Evolutionary conservation across 2,888 invertebrate species (phyloP).

Genomic region (Drepana falcataria): DNA sequence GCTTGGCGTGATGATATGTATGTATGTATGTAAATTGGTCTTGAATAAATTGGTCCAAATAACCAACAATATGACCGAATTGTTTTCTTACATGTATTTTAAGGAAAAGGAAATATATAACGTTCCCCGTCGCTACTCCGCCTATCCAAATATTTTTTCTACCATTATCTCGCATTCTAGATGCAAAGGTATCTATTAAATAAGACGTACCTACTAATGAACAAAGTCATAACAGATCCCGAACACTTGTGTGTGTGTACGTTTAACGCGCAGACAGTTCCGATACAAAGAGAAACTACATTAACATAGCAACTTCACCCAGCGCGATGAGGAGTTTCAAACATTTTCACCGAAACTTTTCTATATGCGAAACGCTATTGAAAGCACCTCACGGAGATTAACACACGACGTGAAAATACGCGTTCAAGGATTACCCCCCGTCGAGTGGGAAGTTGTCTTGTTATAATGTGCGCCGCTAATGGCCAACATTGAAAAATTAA

Average conservation of each 20-base stretch:
- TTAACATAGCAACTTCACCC: conserved; percentile 69
- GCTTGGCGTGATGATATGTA: too few relatives aligned
- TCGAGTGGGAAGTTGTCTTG: conserved; percentile 63
- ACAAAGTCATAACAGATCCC: background rate
- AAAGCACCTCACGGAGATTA: conserved; percentile 72
- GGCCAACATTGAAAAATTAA: conserved; percentile 40
- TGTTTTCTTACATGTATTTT: too few relatives aligned
- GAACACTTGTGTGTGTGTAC: conserved; percentile 17
- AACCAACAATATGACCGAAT: too few relatives aligned
- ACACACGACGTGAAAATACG: conserved; percentile 65
- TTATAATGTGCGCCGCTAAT: conserved; percentile 40
- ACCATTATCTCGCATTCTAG: too few relatives aligned
- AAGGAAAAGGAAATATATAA: too few relatives aligned
- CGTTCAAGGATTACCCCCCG: conserved; percentile 64
- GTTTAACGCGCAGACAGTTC: conserved; percentile 60
- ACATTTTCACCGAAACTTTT: conserved; percentile 73
- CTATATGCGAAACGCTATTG: conserved; percentile 71
- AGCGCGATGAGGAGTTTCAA: conserved; percentile 59
- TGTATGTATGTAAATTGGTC: too few relatives aligned
- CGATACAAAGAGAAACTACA: conserved; percentile 73
- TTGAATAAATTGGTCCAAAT: too few relatives aligned
- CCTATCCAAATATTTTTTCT: too few relatives aligned
- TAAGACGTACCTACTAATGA: background rate
- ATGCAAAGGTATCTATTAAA: too few relatives aligned
- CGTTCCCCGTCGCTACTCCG: too few relatives aligned